phyloP scores from a whole-genome alignment of 2,113 vertebrate species.

The Rallus limicola region DNA sequence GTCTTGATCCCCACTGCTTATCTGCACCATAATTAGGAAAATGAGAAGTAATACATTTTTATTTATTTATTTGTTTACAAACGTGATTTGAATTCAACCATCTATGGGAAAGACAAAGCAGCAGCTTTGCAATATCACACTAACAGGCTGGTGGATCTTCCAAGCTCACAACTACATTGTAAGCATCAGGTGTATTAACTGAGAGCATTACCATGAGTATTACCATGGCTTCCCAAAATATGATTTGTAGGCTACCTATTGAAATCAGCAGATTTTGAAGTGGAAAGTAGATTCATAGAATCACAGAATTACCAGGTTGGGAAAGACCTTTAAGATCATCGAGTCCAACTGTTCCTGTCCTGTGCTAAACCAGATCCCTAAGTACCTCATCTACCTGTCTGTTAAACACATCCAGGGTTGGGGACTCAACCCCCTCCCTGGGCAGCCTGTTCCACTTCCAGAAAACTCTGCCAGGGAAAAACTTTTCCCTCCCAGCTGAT shows the following conservation, averaged over 20 bases:
- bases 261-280: background rate
- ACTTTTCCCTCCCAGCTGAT: too few relatives aligned
- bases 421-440: too few relatives aligned
- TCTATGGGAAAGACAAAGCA: background rate
- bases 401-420: too few relatives aligned
- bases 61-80: slow-evolving; percentile 45
- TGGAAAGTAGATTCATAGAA: too few relatives aligned
- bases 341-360: too few relatives aligned
- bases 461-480: too few relatives aligned
- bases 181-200: background rate
- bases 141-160: background rate
- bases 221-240: background rate
- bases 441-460: too few relatives aligned
- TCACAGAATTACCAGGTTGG: too few relatives aligned
- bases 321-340: too few relatives aligned
- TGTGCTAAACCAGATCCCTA: too few relatives aligned
- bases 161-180: background rate
- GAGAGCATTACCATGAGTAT: too few relatives aligned
- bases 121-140: background rate
- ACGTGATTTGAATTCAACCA: slow-evolving; percentile 51
- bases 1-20: slow-evolving; percentile 78
- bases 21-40: slow-evolving; percentile 79
- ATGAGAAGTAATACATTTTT: slow-evolving; percentile 65
- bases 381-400: too few relatives aligned
- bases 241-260: background rate